Percentiles rank a stretch among this genome's conserved stretches.
phyloP scores from a whole-genome alignment of 2,113 vertebrate genomes.

The Patagioenas fasciata region DNA sequence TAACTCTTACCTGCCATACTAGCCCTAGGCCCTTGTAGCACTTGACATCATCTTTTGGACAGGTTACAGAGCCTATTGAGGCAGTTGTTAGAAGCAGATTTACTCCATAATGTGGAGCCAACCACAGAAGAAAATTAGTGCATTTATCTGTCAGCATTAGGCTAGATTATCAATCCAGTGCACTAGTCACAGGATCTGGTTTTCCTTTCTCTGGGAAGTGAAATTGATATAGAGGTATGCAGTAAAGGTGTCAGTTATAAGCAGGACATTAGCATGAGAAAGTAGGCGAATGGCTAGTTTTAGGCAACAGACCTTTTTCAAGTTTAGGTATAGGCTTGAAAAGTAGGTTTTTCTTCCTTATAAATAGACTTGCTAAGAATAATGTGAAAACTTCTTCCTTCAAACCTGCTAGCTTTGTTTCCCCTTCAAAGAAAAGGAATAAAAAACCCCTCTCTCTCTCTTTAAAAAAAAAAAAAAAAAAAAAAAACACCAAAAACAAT shows the following conservation, averaged over 20 bases:
- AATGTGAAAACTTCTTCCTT: slow-evolving; percentile 38
- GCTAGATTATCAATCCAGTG: slow-evolving; percentile 94
- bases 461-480: background rate
- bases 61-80: slow-evolving; percentile 83
- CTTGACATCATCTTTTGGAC: slow-evolving; percentile 86
- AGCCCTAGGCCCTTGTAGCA: slow-evolving; percentile 79
- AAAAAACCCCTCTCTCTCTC: accelerated
- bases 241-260: slow-evolving; percentile 94
- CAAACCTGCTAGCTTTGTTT: slow-evolving; percentile 10
- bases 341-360: slow-evolving; percentile 29
- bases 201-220: slow-evolving; percentile 88
- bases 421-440: background rate
- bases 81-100: slow-evolving; percentile 84
- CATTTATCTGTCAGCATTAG: slow-evolving; percentile 98
- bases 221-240: slow-evolving; percentile 87
- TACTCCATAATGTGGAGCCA: slow-evolving; percentile 86
- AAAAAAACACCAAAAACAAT: background rate
- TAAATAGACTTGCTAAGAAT: background rate
- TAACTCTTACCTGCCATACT: slow-evolving; percentile 82
- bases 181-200: slow-evolving; percentile 87
- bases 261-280: slow-evolving; percentile 89
- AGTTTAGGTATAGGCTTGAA: slow-evolving; percentile 57
- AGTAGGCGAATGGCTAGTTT: slow-evolving; percentile 73
- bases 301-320: slow-evolving; percentile 60
- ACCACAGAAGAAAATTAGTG: slow-evolving; percentile 96